A percentile compares a stretch with the other conserved stretches of the same genome.
phyloP scores from a whole-genome alignment of 2,888 invertebrate species.

The Mimachlamys varia region DNA sequence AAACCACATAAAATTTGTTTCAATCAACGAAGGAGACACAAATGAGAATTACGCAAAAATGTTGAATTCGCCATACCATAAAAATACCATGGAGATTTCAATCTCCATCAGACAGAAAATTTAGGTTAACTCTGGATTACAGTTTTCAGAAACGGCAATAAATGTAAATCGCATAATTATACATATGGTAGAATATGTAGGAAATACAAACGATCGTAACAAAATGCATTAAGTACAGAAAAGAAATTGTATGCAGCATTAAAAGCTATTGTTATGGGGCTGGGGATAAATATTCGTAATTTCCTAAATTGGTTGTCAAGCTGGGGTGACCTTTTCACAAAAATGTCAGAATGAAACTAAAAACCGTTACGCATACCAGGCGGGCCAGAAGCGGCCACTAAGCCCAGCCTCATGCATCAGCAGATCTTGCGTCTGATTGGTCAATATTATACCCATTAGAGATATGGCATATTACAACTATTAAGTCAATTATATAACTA shows the following conservation, averaged over 20 bases:
- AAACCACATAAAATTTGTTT: no score
- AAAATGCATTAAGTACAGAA: not conserved
- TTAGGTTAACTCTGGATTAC: no score
- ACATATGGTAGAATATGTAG: no score
- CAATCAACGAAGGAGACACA: no score
- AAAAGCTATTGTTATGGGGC: not conserved
- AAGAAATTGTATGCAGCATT: not conserved
- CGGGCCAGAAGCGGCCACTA: not conserved
- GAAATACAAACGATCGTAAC: no score
- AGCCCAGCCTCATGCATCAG: not conserved
- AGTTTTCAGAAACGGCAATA: no score
- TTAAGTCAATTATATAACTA: constrained; percentile 28
- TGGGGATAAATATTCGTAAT: not conserved
- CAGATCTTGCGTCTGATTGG: not conserved
- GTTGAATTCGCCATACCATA: no score
- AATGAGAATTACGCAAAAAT: no score
- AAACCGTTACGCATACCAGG: not conserved
- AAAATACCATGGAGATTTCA: no score
- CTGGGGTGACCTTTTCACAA: not conserved
- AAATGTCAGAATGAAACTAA: not conserved
- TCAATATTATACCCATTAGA: not conserved
- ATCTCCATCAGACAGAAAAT: no score
- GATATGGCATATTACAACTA: constrained; percentile 21
- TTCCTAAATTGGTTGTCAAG: not conserved
- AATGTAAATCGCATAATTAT: no score